Conservation (phyloP, 2,113 vertebrate species). For the Leuciscus idus region DNA sequence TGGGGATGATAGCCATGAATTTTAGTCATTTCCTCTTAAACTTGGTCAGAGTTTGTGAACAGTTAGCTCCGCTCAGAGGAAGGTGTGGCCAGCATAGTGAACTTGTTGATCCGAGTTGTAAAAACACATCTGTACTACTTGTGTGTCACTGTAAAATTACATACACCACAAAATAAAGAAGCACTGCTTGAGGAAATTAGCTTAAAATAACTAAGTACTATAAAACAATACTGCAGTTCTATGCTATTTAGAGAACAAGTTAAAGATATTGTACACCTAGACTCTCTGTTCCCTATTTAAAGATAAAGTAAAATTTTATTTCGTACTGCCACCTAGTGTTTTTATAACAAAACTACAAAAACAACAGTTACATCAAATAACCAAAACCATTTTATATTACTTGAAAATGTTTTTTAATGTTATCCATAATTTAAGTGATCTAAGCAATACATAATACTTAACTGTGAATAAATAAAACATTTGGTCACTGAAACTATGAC, state of each 20-base stretch:
- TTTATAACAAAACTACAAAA: background rate
- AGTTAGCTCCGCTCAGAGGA: background rate
- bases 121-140: background rate
- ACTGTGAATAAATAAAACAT: conserved; percentile 74
- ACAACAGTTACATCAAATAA: background rate
- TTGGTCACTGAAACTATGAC: conserved; percentile 59
- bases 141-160: background rate
- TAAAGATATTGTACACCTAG: background rate
- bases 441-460: conserved; percentile 63
- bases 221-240: background rate
- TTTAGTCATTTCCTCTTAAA: conserved; percentile 28
- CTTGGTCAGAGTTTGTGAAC: background rate
- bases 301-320: background rate
- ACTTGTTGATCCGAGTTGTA: conserved; percentile 4
- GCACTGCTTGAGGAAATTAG: background rate
- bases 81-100: conserved; percentile 20
- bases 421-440: conserved; percentile 62
- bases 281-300: background rate
- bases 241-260: background rate
- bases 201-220: background rate
- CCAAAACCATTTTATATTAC: conserved; percentile 16
- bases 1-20: conserved; percentile 4
- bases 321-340: conserved; percentile 39
- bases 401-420: conserved; percentile 67
- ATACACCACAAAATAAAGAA: background rate